These are phyloP conservation scores for Odocoileus virginianus DNA, from an alignment of 2,113 vertebrate species.

Conservation along the genomic window DNA sequence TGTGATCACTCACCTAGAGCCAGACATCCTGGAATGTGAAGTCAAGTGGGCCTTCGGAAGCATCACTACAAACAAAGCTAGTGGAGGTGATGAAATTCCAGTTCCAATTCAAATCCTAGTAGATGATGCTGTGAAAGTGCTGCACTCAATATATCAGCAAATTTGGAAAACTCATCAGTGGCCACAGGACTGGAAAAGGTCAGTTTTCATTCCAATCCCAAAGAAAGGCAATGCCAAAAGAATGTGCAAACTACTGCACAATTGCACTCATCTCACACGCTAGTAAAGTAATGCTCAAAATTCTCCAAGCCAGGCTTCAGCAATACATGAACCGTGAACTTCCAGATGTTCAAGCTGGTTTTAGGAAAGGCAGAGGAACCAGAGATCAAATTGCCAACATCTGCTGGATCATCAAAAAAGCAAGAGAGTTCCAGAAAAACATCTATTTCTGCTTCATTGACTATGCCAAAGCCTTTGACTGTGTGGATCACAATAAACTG, in stretches of 20 bases:
- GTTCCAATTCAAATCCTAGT: neutral
- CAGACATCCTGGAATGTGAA: neutral
- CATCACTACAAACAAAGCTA: neutral
- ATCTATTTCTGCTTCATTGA: neutral
- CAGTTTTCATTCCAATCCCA: neutral
- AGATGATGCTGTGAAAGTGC: neutral
- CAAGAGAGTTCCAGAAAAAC: neutral
- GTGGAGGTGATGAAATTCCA: neutral
- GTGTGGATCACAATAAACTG: neutral
- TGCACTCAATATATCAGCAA: neutral
- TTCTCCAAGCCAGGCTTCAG: neutral
- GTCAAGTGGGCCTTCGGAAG: neutral
- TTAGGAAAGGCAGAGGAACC: neutral
- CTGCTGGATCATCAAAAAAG: fast-evolving
- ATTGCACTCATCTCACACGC: neutral
- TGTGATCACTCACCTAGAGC: neutral
- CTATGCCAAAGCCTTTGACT: neutral
- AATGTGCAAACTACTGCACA: neutral
- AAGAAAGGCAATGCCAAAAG: neutral
- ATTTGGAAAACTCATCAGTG: neutral
- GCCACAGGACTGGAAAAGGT: neutral
- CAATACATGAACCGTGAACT: fast-evolving
- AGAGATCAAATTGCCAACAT: neutral
- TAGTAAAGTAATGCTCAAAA: neutral
- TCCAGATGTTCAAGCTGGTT: neutral